Conservation (phyloP, 2,888 invertebrate species). For the Coenonympha arcania region DNA sequence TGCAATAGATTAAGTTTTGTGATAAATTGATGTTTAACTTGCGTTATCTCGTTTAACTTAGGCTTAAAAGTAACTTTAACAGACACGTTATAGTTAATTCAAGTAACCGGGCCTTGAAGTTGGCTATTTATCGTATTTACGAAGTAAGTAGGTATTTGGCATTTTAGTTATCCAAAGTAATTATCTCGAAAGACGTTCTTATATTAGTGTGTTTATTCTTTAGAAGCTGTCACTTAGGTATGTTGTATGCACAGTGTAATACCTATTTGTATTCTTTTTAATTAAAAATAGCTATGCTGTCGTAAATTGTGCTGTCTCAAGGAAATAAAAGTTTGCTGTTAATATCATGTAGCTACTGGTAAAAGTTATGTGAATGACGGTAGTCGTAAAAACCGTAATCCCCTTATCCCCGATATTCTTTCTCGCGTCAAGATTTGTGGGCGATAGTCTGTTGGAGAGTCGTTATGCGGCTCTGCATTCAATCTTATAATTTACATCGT, state of each 20-base stretch:
- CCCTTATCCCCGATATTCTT: conserved; percentile 39
- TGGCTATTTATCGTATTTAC: no score
- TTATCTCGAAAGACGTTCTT: no score
- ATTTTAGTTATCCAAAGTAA: no score
- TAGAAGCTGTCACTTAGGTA: neutral
- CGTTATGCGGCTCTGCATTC: conserved; percentile 60
- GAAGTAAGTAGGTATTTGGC: no score
- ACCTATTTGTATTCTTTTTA: conserved; percentile 2
- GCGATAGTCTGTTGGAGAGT: conserved; percentile 50
- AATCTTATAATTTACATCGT: conserved; percentile 57
- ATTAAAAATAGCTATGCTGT: neutral
- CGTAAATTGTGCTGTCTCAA: neutral
- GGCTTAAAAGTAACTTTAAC: no score
- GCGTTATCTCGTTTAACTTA: no score
- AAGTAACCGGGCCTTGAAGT: no score
- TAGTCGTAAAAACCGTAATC: conserved; percentile 4
- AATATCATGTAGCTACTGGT: neutral
- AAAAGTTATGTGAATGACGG: neutral
- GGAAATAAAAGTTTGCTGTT: neutral
- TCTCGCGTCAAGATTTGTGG: conserved; percentile 55
- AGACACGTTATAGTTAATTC: no score
- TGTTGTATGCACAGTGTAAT: neutral
- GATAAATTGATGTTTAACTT: no score
- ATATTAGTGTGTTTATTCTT: no score
- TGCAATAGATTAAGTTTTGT: no score